Evolutionary conservation across 2,113 vertebrate species (phyloP).

Genomic region (Numenius arquata): DNA sequence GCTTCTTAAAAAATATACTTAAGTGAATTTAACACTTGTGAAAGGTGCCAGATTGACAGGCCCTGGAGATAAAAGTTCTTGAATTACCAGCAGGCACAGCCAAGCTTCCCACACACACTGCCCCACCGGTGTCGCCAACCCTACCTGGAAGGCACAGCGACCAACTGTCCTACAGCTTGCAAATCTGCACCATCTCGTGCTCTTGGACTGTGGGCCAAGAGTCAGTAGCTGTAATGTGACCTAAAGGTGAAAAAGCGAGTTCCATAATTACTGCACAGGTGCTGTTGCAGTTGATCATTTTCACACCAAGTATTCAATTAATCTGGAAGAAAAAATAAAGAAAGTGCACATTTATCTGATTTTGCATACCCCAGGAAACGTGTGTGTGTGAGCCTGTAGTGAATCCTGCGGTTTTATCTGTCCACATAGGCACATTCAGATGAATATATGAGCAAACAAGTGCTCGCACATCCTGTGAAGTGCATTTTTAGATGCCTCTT

Average conservation of each 20-base stretch:
- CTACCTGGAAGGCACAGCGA: slow-evolving; percentile 33
- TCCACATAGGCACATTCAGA: background rate
- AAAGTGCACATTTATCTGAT: background rate
- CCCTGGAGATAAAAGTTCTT: slow-evolving; percentile 56
- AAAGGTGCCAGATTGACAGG: slow-evolving; percentile 68
- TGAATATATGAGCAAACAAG: background rate
- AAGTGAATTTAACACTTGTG: slow-evolving; percentile 67
- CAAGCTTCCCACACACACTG: slow-evolving; percentile 46
- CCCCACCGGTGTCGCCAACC: background rate
- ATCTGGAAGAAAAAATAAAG: background rate
- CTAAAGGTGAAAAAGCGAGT: slow-evolving; percentile 12
- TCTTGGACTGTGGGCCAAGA: background rate
- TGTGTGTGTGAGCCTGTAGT: background rate
- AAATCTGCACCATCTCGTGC: slow-evolving; percentile 14
- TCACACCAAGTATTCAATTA: slow-evolving; percentile 27
- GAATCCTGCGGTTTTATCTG: background rate
- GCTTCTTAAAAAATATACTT: slow-evolving; percentile 63
- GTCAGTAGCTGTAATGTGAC: slow-evolving; percentile 35
- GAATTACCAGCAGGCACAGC: slow-evolving; percentile 53
- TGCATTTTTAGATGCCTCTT: background rate
- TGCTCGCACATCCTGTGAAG: background rate
- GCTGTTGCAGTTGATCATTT: slow-evolving; percentile 47
- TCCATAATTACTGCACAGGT: slow-evolving; percentile 36
- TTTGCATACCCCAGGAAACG: background rate
- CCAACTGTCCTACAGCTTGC: slow-evolving; percentile 52